phyloP scores from a whole-genome alignment of 2,888 invertebrate genomes.

The Cerastis leucographa region DNA sequence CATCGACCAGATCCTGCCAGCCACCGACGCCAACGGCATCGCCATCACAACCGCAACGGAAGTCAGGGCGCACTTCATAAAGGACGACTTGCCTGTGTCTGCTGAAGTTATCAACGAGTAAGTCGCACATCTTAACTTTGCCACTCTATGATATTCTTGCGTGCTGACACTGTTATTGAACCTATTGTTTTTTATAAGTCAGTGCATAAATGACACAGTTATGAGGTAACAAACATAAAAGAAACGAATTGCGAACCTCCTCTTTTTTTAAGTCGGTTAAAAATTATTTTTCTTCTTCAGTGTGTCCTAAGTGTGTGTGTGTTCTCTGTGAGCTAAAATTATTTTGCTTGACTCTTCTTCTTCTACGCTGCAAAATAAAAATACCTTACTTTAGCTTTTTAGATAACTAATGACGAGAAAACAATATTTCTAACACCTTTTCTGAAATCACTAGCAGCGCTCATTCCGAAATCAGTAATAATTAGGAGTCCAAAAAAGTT shows the following conservation, averaged over 20 bases:
- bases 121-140: conserved; percentile 62
- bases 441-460: not conserved
- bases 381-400: not conserved
- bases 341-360: not conserved
- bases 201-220: no score
- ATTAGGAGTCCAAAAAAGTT: not conserved
- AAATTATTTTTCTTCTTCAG: no score
- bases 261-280: no score
- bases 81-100: conserved; percentile 87
- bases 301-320: no score
- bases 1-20: conserved; percentile 89
- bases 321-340: no score
- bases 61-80: conserved; percentile 91
- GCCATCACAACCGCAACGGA: conserved; percentile 83
- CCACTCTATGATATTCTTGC: not conserved
- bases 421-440: not conserved
- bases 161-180: not conserved
- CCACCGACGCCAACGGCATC: conserved; percentile 78
- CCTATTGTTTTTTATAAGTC: no score
- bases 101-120: conserved; percentile 89
- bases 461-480: not conserved
- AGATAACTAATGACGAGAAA: not conserved
- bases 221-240: no score
- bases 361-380: not conserved
- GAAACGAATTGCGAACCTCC: no score